Base-by-base conservation (phyloP, 2,113 vertebrate genomes). In the Grammomys dolichurus region DNA sequence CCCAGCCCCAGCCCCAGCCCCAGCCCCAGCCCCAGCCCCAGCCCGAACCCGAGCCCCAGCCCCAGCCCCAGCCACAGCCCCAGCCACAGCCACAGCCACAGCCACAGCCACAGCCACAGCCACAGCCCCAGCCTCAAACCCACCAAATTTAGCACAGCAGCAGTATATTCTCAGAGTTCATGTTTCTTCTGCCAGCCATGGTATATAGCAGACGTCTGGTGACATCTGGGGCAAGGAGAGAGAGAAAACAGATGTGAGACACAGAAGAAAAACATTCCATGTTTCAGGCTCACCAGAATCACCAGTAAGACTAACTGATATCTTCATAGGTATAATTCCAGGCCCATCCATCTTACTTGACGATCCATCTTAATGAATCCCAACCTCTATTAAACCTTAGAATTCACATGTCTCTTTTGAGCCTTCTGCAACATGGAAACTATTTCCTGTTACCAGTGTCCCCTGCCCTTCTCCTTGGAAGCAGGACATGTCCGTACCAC, bases 81-180 rank as follows among this genome's bases (percentile, higher is more conserved):
- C 7, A 48, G 48, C 48, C 48, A 7, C 48, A 51, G 48, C 48
- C 48, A 7, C 48, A 51, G 48, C 48, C 72, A 9, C n/a, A 73
- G 93, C 40, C 67, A 33, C 67, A 78, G 73, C 60, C 80, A 7
- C 48, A 51, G 48, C 48, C 48, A 7, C 48, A 51, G 48, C 48
- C 72, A 9, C n/a, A 73, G 93, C 40, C 67, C n/a, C 67, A 78
- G 73, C 60, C 80, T 51, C 51, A 40, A 54, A 63, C 40, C 60
- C 86, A 51, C 92, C 96, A 96, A 92, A 95, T 87, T 92, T 95
- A 98, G 94, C 76, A 81, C 43, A n/a, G 40, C n/a, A 76, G 17
- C 63, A 17, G 0, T 48, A 14, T 81, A 87, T 93, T 85, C 96
- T 95, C 56, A 40, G 89, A 93, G 87, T 12, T 67, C 58, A 19